Evolutionary conservation across 2,113 vertebrate genomes (phyloP).

Genomic region (Eonycteris spelaea): DNA sequence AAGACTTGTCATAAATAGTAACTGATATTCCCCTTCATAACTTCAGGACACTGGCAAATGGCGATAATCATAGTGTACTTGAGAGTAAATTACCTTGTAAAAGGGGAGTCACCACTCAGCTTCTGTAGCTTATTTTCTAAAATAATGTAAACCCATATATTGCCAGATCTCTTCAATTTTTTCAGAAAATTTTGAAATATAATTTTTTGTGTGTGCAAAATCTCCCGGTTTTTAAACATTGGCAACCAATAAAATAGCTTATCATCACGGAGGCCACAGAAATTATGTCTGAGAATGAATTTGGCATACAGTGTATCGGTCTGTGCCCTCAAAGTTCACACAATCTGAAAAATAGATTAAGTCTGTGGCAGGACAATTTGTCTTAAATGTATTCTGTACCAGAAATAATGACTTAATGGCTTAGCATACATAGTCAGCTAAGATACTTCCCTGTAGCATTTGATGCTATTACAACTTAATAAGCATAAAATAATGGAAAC

Average conservation of each 20-base stretch:
- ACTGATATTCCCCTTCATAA: background rate
- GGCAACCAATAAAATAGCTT: background rate
- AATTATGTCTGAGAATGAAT: background rate
- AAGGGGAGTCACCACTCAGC: background rate
- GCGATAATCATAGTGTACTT: fast-evolving
- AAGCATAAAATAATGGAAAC: slow-evolving; percentile 54
- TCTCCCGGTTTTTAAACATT: background rate
- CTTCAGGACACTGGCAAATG: background rate
- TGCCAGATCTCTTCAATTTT: background rate
- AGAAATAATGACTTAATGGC: slow-evolving; percentile 32
- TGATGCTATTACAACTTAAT: slow-evolving; percentile 36
- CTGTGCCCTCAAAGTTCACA: background rate
- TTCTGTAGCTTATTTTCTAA: background rate
- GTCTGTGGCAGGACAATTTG: background rate
- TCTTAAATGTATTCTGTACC: background rate
- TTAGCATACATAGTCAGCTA: background rate
- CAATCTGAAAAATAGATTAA: background rate
- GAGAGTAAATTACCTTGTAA: background rate
- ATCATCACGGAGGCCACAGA: background rate
- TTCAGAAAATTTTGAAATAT: background rate
- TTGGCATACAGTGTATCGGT: background rate
- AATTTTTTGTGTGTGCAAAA: background rate
- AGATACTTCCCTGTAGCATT: background rate
- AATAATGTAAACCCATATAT: background rate
- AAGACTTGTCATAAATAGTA: background rate